Evolutionary conservation across 2,888 invertebrate species (phyloP).

Genomic region (Junonia oenone): DNA sequence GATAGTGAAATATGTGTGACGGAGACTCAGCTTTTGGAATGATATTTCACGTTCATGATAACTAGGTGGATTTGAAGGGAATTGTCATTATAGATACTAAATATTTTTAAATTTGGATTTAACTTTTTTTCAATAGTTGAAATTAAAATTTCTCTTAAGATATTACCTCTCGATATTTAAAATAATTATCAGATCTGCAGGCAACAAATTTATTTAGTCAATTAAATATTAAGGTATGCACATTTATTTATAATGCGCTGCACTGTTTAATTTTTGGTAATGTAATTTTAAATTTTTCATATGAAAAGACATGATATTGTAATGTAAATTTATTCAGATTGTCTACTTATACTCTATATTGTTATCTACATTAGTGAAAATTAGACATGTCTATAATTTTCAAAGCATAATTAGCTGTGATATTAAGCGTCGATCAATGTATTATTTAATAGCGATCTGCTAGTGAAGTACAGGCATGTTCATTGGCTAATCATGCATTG

Average conservation of each 20-base stretch:
- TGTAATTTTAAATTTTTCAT: constrained; percentile 77
- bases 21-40: constrained; percentile 76
- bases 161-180: constrained; percentile 80
- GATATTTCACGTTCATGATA: constrained; percentile 74
- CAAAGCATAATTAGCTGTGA: constrained; percentile 81
- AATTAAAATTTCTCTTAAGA: constrained; percentile 79
- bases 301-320: constrained; percentile 80
- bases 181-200: constrained; percentile 78
- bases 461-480: constrained; percentile 75
- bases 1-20: constrained; percentile 77
- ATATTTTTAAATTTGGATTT: constrained; percentile 76
- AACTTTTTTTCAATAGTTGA: constrained; percentile 79
- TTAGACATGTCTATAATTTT: constrained; percentile 80
- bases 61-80: constrained; percentile 78
- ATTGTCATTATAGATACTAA: constrained; percentile 74
- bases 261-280: constrained; percentile 80
- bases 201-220: constrained; percentile 81
- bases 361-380: constrained; percentile 80
- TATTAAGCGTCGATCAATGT: constrained; percentile 78
- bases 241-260: constrained; percentile 81
- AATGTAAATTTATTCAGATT: constrained; percentile 80
- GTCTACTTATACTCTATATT: constrained; percentile 79
- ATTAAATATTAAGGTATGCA: constrained; percentile 80
- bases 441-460: constrained; percentile 77
- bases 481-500: constrained; percentile 81